Conservation (phyloP, 2,888 invertebrate species). For the Agonopterix subpropinquella region DNA sequence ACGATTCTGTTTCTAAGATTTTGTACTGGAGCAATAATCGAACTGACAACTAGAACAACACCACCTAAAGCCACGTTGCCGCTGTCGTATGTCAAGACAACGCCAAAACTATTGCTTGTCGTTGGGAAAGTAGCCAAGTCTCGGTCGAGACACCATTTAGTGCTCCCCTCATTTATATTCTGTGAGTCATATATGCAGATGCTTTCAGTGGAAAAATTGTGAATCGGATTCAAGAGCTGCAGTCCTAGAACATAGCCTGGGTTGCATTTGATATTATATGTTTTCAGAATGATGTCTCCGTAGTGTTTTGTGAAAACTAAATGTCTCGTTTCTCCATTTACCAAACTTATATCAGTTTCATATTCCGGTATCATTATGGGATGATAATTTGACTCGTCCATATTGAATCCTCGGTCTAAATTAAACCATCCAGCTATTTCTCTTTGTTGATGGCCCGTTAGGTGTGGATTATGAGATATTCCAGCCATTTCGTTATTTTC, state of each 20-base stretch:
- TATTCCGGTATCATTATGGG: conserved; percentile 83
- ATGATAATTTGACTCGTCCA: conserved; percentile 81
- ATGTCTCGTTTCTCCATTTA: conserved; percentile 86
- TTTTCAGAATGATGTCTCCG: conserved; percentile 73
- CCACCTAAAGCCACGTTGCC: conserved; percentile 87
- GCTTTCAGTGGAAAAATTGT: conserved; percentile 90
- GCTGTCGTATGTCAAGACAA: conserved; percentile 87
- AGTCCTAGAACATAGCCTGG: conserved; percentile 92
- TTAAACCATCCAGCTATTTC: conserved; percentile 96
- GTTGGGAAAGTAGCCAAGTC: conserved; percentile 94
- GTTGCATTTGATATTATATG: conserved; percentile 80
- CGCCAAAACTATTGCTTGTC: conserved; percentile 87
- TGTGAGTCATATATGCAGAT: conserved; percentile 87
- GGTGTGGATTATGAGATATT: conserved; percentile 92
- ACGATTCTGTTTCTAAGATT: conserved; percentile 83
- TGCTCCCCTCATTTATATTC: conserved; percentile 77
- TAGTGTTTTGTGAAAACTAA: conserved; percentile 82
- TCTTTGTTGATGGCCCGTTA: conserved; percentile 88
- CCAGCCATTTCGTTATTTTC: conserved; percentile 92
- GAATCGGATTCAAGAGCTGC: conserved; percentile 92
- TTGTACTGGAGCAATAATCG: conserved; percentile 83
- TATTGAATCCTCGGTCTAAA: conserved; percentile 79
- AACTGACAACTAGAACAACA: conserved; percentile 85
- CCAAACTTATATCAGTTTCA: conserved; percentile 77
- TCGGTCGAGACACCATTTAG: conserved; percentile 85